Conservation (phyloP, 1,140 invertebrate genomes). For the Eumaeus atala region DNA sequence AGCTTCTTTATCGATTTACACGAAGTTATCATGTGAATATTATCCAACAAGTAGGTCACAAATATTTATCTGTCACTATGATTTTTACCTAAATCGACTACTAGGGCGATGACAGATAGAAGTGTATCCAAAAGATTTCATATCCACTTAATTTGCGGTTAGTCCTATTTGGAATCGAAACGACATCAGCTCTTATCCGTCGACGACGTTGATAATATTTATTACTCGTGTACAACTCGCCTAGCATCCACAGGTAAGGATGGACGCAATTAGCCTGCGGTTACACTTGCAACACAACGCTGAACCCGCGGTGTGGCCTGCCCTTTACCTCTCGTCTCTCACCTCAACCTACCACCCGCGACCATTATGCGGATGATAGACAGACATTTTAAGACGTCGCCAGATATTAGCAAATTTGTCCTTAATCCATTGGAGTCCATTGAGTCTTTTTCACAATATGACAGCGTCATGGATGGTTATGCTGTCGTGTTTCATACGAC, state of each 20-base stretch:
- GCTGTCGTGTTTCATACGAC: too few relatives aligned
- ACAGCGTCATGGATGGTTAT: too few relatives aligned
- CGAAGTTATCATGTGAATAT: too few relatives aligned
- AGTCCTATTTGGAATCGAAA: too few relatives aligned
- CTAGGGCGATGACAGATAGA: too few relatives aligned
- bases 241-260: slow-evolving; percentile 39
- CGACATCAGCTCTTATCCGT: too few relatives aligned
- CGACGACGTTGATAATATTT: not conserved
- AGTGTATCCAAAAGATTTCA: too few relatives aligned
- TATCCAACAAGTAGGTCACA: too few relatives aligned
- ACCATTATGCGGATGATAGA: not conserved
- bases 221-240: slow-evolving; percentile 18
- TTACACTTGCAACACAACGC: slow-evolving; percentile 40
- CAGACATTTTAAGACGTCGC: not conserved
- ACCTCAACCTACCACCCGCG: not conserved
- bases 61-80: too few relatives aligned
- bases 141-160: not conserved
- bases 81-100: too few relatives aligned
- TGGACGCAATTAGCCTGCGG: slow-evolving; percentile 58
- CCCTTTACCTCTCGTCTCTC: slow-evolving; percentile 20
- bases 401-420: slow-evolving; percentile 7
- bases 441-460: too few relatives aligned
- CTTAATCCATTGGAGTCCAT: not conserved
- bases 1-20: too few relatives aligned
- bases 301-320: slow-evolving; percentile 28